Evolutionary conservation across 2,797 vertebrate genomes (phyloP), one percentile per base, ranked within the genome.

Genomic region (Danio albolineatus): DNA sequence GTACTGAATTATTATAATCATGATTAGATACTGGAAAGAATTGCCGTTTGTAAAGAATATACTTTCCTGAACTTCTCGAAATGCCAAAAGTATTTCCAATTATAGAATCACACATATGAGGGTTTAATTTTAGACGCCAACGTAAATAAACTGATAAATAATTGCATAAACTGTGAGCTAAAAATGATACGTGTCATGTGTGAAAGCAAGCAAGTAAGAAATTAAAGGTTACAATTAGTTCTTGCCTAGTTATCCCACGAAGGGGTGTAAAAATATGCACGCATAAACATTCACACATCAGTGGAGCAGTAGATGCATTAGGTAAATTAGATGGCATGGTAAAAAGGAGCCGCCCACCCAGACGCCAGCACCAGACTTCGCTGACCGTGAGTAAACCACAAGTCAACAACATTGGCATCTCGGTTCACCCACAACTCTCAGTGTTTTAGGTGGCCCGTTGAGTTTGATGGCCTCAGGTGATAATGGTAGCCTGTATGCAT

Each of bases 401-500:
- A 59, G 13, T 41, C n/a, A 62, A 10, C 10, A 41, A 53, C 48
- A 43, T 5, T 16, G 36, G 17, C 39, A 28, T 49, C 46, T 38
- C 1, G 13, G 67, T 70, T 39, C 10, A 54, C 36, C 48, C 4
- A 64, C n/a, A 75, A 53, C 48, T 19, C 46, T 54, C 28, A 7
- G 49, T 41, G n/a, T 62, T 39, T 72, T 21, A 6, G 70, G 41
- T 73, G 38, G 38, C 9, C 19, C 16, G 65, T 36, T 43, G 49
- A 56, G 61, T 49, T 66, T 76, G 49, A 54, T 76, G 61, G 12
- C 48, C 38, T 49, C 36, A 49, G 73, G 73, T 64, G 19, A 21
- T 49, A 76, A 16, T 17, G 39, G 74, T 76, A 53, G 51, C 74
- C 51, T 76, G 74, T 36, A 13, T 56, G 61, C 74, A 17, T 41